Percentiles rank a stretch among this genome's conserved stretches.
phyloP scores from a whole-genome alignment of 2,888 invertebrate genomes.

The Lampropteryx suffumata region DNA sequence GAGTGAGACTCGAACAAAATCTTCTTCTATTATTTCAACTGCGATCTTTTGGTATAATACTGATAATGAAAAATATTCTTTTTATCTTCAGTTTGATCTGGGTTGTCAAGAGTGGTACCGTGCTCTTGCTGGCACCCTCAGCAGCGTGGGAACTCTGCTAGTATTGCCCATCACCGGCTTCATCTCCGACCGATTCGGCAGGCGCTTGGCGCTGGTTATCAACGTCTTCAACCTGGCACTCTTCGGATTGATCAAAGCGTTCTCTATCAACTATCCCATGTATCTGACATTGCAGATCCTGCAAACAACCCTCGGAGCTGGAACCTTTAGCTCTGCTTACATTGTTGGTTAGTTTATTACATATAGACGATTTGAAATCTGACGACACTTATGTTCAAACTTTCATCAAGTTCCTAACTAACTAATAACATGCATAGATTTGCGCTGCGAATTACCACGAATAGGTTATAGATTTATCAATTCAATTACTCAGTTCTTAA shows the following conservation, averaged over 20 bases:
- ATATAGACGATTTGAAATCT: no score
- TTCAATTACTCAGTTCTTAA: no score
- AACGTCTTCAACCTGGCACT: slow-evolving; percentile 69
- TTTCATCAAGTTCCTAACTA: no score
- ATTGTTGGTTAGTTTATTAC: slow-evolving; percentile 53
- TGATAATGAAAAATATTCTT: no score
- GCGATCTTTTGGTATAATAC: no score
- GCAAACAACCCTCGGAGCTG: slow-evolving; percentile 79
- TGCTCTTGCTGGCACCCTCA: slow-evolving; percentile 87
- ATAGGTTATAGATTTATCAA: no score
- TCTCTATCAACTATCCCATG: slow-evolving; percentile 81
- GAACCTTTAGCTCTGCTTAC: slow-evolving; percentile 78
- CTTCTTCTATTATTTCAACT: no score
- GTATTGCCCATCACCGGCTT: slow-evolving; percentile 87
- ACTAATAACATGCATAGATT: no score
- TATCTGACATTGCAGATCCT: slow-evolving; percentile 77
- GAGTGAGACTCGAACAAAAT: no score
- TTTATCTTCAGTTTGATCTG: slow-evolving; percentile 81
- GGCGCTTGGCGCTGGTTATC: slow-evolving; percentile 74
- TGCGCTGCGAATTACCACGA: no score
- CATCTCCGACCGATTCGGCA: slow-evolving; percentile 85
- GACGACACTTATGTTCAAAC: no score
- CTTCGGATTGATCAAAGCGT: slow-evolving; percentile 78
- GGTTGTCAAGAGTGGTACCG: slow-evolving; percentile 87
- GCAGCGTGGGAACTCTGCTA: slow-evolving; percentile 86